Evolutionary conservation across 2,113 vertebrate species (phyloP).

Genomic region (Cephalophus harveyi): DNA sequence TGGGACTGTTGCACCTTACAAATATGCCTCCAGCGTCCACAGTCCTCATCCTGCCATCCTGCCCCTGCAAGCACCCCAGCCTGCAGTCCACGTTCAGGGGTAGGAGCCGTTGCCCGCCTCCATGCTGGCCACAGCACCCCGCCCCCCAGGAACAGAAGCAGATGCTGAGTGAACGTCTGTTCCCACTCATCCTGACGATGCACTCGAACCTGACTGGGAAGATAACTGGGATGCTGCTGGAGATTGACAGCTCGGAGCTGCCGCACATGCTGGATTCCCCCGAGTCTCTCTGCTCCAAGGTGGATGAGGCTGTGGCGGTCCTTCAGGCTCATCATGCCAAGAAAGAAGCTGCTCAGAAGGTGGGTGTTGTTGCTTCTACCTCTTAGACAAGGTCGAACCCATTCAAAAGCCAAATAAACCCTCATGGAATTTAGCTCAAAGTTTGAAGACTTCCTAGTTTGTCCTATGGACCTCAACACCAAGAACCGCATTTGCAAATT

Average conservation of each 20-base stretch:
- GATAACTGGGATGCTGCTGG: neutral
- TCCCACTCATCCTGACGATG: neutral
- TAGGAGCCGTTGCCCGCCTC: neutral
- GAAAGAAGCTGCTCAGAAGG: neutral
- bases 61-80: neutral
- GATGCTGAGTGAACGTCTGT: neutral
- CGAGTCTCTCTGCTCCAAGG: neutral
- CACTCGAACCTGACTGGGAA: neutral
- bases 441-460: neutral
- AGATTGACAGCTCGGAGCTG: neutral
- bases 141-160: neutral
- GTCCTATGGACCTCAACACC: no score
- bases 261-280: neutral
- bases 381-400: neutral
- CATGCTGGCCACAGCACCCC: neutral
- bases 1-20: neutral
- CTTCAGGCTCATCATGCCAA: neutral
- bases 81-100: rapidly evolving
- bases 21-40: rapidly evolving
- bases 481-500: no score
- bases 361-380: neutral
- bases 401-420: neutral
- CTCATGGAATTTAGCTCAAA: neutral
- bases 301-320: neutral
- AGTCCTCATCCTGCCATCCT: neutral